Conservation (phyloP, 2,113 vertebrate species). For the Neogobius melanostomus region DNA sequence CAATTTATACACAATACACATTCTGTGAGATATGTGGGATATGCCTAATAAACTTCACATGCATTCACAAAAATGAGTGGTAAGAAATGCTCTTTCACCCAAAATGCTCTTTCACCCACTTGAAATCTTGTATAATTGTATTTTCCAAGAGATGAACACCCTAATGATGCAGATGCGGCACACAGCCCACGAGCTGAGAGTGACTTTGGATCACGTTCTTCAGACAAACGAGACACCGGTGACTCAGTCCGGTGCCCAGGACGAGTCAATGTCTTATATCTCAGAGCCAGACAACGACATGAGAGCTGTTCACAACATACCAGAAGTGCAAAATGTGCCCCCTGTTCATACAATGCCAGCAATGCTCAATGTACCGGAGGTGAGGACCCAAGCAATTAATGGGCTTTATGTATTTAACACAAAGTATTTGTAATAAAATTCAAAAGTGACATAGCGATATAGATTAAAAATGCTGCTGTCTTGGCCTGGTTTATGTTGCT, state of each 20-base stretch:
- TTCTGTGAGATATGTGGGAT: neutral
- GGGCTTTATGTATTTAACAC: too few species aligned
- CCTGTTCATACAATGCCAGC: neutral
- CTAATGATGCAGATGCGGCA: slow-evolving; percentile 77
- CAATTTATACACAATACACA: neutral
- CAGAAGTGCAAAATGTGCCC: slow-evolving; percentile 47
- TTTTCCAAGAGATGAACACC: slow-evolving; percentile 71
- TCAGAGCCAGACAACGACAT: slow-evolving; percentile 49
- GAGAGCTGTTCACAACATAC: slow-evolving; percentile 40
- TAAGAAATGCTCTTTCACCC: too few species aligned
- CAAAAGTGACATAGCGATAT: too few species aligned
- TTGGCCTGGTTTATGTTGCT: too few species aligned
- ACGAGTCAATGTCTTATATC: slow-evolving; percentile 52
- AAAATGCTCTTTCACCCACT: neutral
- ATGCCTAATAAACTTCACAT: neutral
- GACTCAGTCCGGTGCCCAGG: slow-evolving; percentile 40
- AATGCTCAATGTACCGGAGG: slow-evolving; percentile 55
- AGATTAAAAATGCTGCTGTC: too few species aligned
- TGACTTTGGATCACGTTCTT: slow-evolving; percentile 68
- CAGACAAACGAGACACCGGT: slow-evolving; percentile 48
- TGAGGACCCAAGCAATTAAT: slow-evolving; percentile 18
- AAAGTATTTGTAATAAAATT: too few species aligned
- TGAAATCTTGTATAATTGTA: neutral
- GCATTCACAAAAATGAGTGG: too few species aligned
- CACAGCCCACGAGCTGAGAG: slow-evolving; percentile 69